Percentiles rank a stretch among this genome's conserved stretches.
phyloP scores from a whole-genome alignment of 2,113 vertebrate species.

The Mustelus asterias region DNA sequence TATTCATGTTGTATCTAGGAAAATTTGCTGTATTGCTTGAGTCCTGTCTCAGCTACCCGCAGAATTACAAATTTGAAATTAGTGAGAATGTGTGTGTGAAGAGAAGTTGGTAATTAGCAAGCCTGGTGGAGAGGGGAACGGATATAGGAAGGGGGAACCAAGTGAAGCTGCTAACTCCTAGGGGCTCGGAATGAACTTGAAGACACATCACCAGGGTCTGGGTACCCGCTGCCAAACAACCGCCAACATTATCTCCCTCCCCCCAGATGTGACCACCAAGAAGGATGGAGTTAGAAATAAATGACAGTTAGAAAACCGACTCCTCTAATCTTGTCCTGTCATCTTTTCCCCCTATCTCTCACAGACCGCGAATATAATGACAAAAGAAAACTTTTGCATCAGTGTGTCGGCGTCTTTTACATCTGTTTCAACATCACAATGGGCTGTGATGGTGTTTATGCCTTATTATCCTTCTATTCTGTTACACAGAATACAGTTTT shows the following conservation, averaged over 20 bases:
- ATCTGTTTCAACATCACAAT: slow-evolving; percentile 42
- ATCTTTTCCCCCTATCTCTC: slow-evolving; percentile 40
- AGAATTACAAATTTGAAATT: slow-evolving; percentile 98
- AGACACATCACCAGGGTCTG: slow-evolving; percentile 38
- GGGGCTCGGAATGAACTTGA: slow-evolving; percentile 47
- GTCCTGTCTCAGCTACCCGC: slow-evolving; percentile 72
- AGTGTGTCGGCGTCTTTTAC: slow-evolving; percentile 43
- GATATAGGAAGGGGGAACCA: slow-evolving; percentile 49
- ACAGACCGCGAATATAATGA: slow-evolving; percentile 48
- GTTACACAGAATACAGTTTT: background rate
- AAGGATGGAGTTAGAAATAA: slow-evolving; percentile 49
- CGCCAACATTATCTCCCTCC: slow-evolving; percentile 46
- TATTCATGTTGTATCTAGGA: slow-evolving; percentile 75
- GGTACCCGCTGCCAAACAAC: slow-evolving; percentile 44
- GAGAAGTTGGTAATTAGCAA: slow-evolving; percentile 83
- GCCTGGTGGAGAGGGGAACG: slow-evolving; percentile 45
- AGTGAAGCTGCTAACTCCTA: slow-evolving; percentile 54
- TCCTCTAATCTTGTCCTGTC: slow-evolving; percentile 45
- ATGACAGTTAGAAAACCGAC: slow-evolving; percentile 50
- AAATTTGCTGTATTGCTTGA: slow-evolving; percentile 74
- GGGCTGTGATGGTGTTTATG: background rate
- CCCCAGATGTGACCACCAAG: slow-evolving; percentile 39
- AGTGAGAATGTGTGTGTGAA: slow-evolving; percentile 92
- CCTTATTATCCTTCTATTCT: background rate
- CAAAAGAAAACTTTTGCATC: slow-evolving; percentile 40